These are phyloP conservation scores for Agrypnia vestita DNA, from an alignment of 1,140 invertebrate genomes.

Conservation along the genomic window DNA sequence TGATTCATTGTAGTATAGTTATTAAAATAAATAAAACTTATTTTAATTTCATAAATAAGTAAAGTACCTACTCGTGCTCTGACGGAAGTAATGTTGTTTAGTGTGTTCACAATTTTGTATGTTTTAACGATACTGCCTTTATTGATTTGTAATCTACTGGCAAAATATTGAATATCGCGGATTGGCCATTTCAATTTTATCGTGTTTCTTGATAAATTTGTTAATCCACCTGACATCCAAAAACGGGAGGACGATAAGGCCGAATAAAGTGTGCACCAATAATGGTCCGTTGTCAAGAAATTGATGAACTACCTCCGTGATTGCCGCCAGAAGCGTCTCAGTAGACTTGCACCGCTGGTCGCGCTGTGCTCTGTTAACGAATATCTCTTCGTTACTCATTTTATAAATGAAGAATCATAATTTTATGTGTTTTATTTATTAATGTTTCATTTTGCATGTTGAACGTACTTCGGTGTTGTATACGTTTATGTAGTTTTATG, in stretches of 20 bases:
- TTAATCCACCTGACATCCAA: slow-evolving; percentile 12
- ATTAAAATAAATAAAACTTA: too few relatives aligned
- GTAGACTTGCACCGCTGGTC: slow-evolving; percentile 24
- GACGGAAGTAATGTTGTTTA: too few relatives aligned
- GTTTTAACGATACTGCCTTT: too few relatives aligned
- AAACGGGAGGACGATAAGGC: slow-evolving; percentile 11
- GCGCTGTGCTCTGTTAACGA: slow-evolving; percentile 13
- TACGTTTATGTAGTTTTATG: slow-evolving; percentile 40
- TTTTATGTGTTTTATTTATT: slow-evolving; percentile 44
- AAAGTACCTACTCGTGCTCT: too few relatives aligned
- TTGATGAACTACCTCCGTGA: slow-evolving; percentile 13
- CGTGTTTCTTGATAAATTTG: background rate
- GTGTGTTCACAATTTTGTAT: too few relatives aligned
- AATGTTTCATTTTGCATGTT: slow-evolving; percentile 38
- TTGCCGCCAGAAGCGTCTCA: background rate
- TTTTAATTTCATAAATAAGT: too few relatives aligned
- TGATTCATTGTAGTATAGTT: too few relatives aligned
- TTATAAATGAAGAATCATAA: slow-evolving; percentile 34
- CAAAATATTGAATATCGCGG: too few relatives aligned
- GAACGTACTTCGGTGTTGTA: slow-evolving; percentile 33
- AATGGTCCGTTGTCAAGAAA: background rate
- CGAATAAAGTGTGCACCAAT: background rate
- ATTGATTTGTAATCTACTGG: too few relatives aligned
- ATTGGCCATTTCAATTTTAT: background rate
- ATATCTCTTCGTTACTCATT: slow-evolving; percentile 23